These are phyloP conservation scores for Torymus tubicola DNA, from an alignment of 2,888 invertebrate genomes.

Conservation along the genomic window DNA sequence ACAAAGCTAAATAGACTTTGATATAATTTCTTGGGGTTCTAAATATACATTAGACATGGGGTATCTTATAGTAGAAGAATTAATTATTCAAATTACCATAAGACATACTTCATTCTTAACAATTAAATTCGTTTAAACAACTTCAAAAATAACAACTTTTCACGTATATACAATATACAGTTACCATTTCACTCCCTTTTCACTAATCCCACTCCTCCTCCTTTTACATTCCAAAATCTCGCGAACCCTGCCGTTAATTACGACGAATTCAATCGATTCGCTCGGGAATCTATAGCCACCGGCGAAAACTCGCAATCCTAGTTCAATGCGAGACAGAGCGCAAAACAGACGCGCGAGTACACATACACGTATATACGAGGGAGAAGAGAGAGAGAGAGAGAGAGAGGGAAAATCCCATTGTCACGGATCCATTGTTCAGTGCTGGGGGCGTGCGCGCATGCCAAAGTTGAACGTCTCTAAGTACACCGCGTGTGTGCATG, in stretches of 20 bases:
- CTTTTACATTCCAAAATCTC: background rate
- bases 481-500: conserved; percentile 32
- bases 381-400: conserved; percentile 30
- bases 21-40: too few relatives aligned
- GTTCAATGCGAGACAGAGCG: background rate
- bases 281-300: background rate
- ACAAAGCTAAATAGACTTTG: too few relatives aligned
- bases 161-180: too few relatives aligned
- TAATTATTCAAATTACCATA: too few relatives aligned
- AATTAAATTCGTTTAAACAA: too few relatives aligned
- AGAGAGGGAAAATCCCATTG: conserved; percentile 56
- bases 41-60: too few relatives aligned
- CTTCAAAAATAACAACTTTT: too few relatives aligned
- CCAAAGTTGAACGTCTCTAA: conserved; percentile 38
- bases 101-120: too few relatives aligned
- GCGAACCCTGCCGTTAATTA: background rate
- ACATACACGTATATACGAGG: conserved; percentile 40
- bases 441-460: conserved; percentile 55
- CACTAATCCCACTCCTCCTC: too few relatives aligned
- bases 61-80: too few relatives aligned
- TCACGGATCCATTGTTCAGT: conserved; percentile 61
- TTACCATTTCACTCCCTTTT: too few relatives aligned
- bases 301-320: background rate
- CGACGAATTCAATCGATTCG: background rate
- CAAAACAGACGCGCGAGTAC: conserved; percentile 19